Base-by-base conservation (phyloP, 2,888 invertebrate species). In the Aspidapion aeneum region DNA sequence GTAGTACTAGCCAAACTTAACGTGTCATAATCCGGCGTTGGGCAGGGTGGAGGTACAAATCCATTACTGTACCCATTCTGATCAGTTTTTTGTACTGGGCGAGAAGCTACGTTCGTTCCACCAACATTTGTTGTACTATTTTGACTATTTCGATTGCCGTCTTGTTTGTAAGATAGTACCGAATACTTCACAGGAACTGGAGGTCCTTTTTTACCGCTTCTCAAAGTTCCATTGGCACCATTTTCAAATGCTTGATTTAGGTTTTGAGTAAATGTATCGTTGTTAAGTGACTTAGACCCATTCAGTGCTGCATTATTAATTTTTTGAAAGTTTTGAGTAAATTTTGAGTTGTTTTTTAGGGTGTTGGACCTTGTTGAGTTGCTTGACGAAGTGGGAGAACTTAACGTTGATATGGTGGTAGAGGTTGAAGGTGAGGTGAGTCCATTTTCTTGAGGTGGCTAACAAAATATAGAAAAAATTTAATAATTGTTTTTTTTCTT, bases 21-120 rank as follows among this genome's bases (percentile, higher is more conserved):
- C 7, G 81, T 82, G 68, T 84, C 84, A 72, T 85, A 84, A 72
- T 85, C 84, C 1, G 84, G 84, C 0, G 82, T 82, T 5, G 84
- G 85, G 63, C 83, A 84, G 20, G 74, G 74, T 5, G 81, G 80
- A 7, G 84, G 83, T 20, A 77, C 76, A 66, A 77, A 75, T n/a
- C n/a, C n/a, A n/a, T n/a, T n/a, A 50, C 70, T 68, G 55, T 58
- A 70, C 1, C 49, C 55, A 18, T 60, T 60, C 35, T 55, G 18
- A 9, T 55, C 1, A 0, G 60, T 21, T 1, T 50, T 1, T 12
- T 55, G 55, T 12, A 35, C 12, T 35, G 3, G 35, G 3, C 12
- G 3, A 12, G 5, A 12, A 35, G 35, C 35, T 35, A 3, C 35
- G 12, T 35, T 35, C 5, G 35, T 35, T 35, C 5, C 35, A 12